Evolutionary conservation across 2,113 vertebrate genomes (phyloP).

Genomic region (Limnothrissa miodon): DNA sequence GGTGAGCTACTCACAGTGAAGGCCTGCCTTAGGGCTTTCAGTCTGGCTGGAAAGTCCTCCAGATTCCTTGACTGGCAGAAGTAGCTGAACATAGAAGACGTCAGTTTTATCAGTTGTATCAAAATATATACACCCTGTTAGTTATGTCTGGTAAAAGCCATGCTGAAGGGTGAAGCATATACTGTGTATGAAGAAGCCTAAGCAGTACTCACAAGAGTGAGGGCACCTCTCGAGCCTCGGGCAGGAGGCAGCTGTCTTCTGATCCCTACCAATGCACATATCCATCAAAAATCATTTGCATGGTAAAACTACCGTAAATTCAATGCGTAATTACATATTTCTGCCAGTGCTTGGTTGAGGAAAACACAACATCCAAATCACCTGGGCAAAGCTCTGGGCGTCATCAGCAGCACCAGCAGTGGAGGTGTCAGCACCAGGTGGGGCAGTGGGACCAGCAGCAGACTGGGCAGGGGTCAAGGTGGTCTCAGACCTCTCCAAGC

Average conservation of each 20-base stretch:
- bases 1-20: not conserved
- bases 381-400: not conserved
- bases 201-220: not conserved
- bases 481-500: not conserved
- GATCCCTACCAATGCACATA: not conserved
- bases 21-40: not conserved
- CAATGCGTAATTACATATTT: not conserved
- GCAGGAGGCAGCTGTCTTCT: not conserved
- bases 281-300: not conserved
- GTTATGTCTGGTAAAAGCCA: too few relatives aligned
- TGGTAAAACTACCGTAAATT: not conserved
- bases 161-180: too few relatives aligned
- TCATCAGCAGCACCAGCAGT: not conserved
- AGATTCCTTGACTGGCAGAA: not conserved
- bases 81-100: not conserved
- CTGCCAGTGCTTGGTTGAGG: not conserved
- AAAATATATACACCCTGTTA: too few relatives aligned
- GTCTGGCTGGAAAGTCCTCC: not conserved
- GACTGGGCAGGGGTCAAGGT: not conserved
- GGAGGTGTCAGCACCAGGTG: not conserved
- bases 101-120: too few relatives aligned
- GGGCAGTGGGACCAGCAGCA: not conserved
- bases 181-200: not conserved
- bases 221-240: not conserved
- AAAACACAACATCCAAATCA: not conserved